Evolutionary conservation across 1,140 invertebrate species (phyloP), one percentile per base, ranked within the genome.

Genomic region (Colletes latitarsis): DNA sequence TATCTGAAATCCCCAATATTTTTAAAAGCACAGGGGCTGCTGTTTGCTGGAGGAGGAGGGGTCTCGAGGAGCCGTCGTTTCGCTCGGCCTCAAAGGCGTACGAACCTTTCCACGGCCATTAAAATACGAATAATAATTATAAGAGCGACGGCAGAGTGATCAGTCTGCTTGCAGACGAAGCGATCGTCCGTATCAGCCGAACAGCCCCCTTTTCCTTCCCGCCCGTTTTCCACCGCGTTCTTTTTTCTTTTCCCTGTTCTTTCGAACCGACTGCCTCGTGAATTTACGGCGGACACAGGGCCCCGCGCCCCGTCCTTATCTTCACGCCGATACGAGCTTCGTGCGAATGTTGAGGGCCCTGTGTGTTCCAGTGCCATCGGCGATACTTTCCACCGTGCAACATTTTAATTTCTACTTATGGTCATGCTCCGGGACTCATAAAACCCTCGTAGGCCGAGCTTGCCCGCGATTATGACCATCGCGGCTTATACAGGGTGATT

Each of bases 101-200:
- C 86, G 63, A 90, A 82, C 81, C 89, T 90, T 90, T 89, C 89
- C 87, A 87, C 89, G 90, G 83, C 92, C 92, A 93, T 93, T 93
- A 93, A 93, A 93, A 93, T 92, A 90, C 91, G 92, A 92, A 93
- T 93, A 93, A 93, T 93, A 93, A 93, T 93, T 91, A 92, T 91
- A 89, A 92, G 88, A 92, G 91, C 90, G 89, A 91, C 90, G 89
- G 88, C 87, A 85, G 88, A 93, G 92, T 93, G 92, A 93, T 93
- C 92, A 93, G 88, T 90, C 88, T 84, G 74, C 76, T 76, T 85
- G 89, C 88, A 88, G 89, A 91, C 88, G 84, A 88, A 82, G 87
- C 89, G 91, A 93, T 93, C 90, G 89, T 90, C 91, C 89, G 81
- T 92, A 92, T 89, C 91, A 91, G 89, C 63, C 79, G 62, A 66